These are phyloP conservation scores for Pseudobourletiella spinata DNA, from an alignment of 1,140 invertebrate species.

Conservation along the genomic window DNA sequence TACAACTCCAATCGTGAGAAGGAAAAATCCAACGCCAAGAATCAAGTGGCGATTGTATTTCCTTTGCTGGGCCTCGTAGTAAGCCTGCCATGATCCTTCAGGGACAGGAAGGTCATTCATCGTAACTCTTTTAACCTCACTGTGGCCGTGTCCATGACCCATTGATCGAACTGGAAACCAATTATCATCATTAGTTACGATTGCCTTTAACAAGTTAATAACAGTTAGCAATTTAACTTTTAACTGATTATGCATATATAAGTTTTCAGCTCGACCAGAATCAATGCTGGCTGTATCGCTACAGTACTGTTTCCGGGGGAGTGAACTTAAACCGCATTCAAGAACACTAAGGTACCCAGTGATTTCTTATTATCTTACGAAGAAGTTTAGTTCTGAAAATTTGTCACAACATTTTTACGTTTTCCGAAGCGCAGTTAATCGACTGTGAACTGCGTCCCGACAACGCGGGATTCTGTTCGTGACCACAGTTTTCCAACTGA, in stretches of 20 bases:
- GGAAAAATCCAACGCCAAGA: conserved; percentile 50
- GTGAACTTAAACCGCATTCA: too few species aligned
- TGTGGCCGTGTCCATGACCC: not conserved
- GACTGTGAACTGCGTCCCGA: too few species aligned
- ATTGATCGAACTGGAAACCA: not conserved
- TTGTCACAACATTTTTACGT: too few species aligned
- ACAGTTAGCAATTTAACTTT: not conserved
- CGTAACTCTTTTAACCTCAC: conserved; percentile 31
- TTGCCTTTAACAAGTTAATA: not conserved
- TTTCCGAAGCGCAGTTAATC: too few species aligned
- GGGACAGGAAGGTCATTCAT: conserved; percentile 66
- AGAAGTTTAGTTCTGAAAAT: too few species aligned
- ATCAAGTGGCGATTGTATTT: conserved; percentile 58
- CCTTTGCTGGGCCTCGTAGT: conserved; percentile 52
- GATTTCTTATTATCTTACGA: too few species aligned
- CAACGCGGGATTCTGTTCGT: too few species aligned
- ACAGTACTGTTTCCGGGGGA: too few species aligned
- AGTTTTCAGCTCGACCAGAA: not conserved
- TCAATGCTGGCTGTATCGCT: too few species aligned
- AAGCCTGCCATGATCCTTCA: conserved; percentile 59
- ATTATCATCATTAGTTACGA: not conserved
- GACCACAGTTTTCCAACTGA: too few species aligned
- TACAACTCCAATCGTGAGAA: conserved; percentile 52
- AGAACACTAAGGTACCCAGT: too few species aligned
- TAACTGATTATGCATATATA: not conserved